Conservation (phyloP, 2,113 vertebrate species). For the Cricetomys ansorgei region DNA sequence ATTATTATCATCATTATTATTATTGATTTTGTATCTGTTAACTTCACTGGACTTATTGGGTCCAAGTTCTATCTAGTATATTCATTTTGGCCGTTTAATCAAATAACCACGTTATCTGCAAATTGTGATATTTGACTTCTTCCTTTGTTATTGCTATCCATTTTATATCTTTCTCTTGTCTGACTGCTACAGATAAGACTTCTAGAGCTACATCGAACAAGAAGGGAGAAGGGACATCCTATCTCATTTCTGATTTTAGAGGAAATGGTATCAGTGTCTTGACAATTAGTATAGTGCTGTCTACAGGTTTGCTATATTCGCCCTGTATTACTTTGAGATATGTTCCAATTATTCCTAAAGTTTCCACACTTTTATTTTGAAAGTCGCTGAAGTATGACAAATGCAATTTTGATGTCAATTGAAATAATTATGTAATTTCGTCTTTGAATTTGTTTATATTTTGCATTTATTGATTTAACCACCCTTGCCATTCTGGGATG, state of each 20-base stretch:
- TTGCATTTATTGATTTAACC: background rate
- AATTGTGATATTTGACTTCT: background rate
- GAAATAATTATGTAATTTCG: background rate
- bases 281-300: background rate
- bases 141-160: background rate
- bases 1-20: background rate
- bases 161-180: background rate
- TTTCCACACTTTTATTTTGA: background rate
- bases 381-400: background rate
- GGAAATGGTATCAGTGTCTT: background rate
- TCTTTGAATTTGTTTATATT: background rate
- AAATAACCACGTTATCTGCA: background rate
- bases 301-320: background rate
- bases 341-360: background rate
- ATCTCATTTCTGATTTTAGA: background rate
- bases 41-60: background rate
- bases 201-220: background rate
- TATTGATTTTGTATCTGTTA: background rate
- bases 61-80: background rate
- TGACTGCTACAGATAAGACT: background rate
- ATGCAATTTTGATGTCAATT: background rate
- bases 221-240: background rate
- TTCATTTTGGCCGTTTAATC: background rate
- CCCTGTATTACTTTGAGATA: background rate
- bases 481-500: background rate